Conservation (phyloP, 1,140 invertebrate genomes). For the Lineus longissimus region DNA sequence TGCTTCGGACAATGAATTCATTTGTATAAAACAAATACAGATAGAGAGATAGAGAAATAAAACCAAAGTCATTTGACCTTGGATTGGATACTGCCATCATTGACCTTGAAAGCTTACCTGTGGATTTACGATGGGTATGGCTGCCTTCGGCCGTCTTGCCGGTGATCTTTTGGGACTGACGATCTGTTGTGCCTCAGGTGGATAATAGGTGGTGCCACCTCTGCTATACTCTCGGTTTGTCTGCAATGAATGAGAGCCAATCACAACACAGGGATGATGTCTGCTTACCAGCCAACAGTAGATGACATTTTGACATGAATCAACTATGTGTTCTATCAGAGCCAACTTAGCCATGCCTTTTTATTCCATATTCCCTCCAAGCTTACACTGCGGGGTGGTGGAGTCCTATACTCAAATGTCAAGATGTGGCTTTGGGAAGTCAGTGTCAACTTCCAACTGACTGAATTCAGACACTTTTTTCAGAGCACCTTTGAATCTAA, state of each 20-base stretch:
- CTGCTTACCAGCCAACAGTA: no score
- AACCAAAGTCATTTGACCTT: no score
- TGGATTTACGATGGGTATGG: slow-evolving; percentile 59
- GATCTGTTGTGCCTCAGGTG: slow-evolving; percentile 49
- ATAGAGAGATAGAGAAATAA: no score
- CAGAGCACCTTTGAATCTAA: not conserved
- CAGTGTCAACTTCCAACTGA: no score
- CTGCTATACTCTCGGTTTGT: slow-evolving; percentile 44
- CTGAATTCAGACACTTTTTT: no score
- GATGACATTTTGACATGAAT: no score
- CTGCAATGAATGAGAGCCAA: not conserved
- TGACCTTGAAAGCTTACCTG: slow-evolving; percentile 8
- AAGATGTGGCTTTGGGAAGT: no score
- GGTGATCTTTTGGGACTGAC: slow-evolving; percentile 33
- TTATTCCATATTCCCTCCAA: not conserved
- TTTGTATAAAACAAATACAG: no score
- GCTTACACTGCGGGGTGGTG: not conserved
- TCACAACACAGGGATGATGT: no score
- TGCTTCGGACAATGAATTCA: no score
- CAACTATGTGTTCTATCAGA: not conserved
- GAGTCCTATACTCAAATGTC: not conserved
- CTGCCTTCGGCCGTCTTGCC: slow-evolving; percentile 58
- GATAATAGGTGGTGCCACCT: slow-evolving; percentile 62
- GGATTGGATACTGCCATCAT: no score
- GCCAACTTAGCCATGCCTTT: not conserved